phyloP scores from a whole-genome alignment of 2,888 invertebrate genomes.

The Tetheella fluctuosa region DNA sequence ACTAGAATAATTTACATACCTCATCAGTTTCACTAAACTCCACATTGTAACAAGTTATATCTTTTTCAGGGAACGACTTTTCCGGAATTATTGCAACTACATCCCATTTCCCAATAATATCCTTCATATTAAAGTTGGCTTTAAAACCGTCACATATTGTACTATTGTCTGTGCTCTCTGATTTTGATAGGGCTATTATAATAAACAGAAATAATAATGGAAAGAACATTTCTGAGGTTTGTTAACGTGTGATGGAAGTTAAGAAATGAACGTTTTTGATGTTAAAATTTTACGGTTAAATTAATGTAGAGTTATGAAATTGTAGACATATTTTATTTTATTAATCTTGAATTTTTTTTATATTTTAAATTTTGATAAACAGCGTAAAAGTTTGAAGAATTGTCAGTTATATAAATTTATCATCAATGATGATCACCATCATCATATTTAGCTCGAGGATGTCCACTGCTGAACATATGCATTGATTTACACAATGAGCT shows the following conservation, averaged over 20 bases:
- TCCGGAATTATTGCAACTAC: conserved; percentile 71
- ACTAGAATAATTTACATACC: conserved; percentile 38
- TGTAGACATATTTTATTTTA: conserved; percentile 24
- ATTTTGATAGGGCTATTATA: conserved; percentile 34
- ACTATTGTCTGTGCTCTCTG: conserved; percentile 37
- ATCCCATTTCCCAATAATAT: conserved; percentile 64
- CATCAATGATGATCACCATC: no score
- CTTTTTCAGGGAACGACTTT: conserved; percentile 61
- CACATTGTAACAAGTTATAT: conserved; percentile 63
- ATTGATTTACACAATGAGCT: no score
- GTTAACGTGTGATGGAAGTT: conserved; percentile 12
- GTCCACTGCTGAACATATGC: no score
- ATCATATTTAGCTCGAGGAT: no score
- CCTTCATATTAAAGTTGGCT: conserved; percentile 59
- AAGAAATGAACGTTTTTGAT: conserved; percentile 14
- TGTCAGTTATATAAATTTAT: no score
- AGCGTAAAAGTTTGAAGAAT: no score
- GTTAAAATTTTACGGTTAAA: conserved; percentile 5
- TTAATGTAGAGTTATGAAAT: conserved; percentile 19
- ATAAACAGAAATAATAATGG: conserved; percentile 33
- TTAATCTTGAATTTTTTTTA: no score
- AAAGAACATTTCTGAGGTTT: conserved; percentile 39
- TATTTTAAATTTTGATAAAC: no score
- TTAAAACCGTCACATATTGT: conserved; percentile 58
- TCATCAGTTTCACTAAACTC: conserved; percentile 73